Base-by-base conservation (phyloP, 1,140 invertebrate genomes). In the Zaprionus inermis region DNA sequence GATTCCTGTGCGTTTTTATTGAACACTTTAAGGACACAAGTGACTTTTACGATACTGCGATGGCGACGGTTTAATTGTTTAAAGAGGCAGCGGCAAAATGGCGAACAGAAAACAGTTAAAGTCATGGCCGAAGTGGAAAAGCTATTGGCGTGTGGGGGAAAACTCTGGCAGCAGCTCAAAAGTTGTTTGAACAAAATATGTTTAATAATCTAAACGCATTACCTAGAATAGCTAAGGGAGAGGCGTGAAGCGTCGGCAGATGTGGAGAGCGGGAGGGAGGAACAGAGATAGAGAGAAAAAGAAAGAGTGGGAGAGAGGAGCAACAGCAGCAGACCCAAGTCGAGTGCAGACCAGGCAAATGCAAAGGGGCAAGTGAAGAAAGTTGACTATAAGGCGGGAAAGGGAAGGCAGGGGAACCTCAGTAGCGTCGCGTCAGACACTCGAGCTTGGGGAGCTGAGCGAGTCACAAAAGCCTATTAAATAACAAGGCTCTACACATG, bases 171-270 rank as follows among this genome's bases (percentile, higher is more conserved):
- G 34, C 52, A 78, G 51, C 63, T 20, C 10, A 28, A 70, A 78
- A 68, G 34, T 71, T 70, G 36, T 58, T 67, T 70, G 65, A 56
- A 52, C 79, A 80, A 79, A 83, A 88, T 88, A 80, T 89, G 83
- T 89, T 88, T 88, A 88, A 89, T 89, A 89, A 88, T 79, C 83
- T 83, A 71, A 88, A 89, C 84, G 79, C 84, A 83, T 88, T 88
- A 80, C 66, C 58, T 59, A 78, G 64, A 81, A 58, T 54, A 72
- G 79, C 72, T 74, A 57, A 73, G 73, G 77, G 22, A 69, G 18
- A 49, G 14, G 14, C n/a, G n/a, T n/a, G n/a, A n/a, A n/a, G n/a
- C n/a, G n/a, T n/a, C n/a, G n/a, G n/a, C n/a, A n/a, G n/a, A n/a
- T n/a, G n/a, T 46, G 9, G 10, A 22, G 12, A 34, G 44, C 14